Evolutionary conservation across 2,797 vertebrate genomes (phyloP), one percentile per base, ranked within the genome.

Genomic region (Takifugu rubripes): DNA sequence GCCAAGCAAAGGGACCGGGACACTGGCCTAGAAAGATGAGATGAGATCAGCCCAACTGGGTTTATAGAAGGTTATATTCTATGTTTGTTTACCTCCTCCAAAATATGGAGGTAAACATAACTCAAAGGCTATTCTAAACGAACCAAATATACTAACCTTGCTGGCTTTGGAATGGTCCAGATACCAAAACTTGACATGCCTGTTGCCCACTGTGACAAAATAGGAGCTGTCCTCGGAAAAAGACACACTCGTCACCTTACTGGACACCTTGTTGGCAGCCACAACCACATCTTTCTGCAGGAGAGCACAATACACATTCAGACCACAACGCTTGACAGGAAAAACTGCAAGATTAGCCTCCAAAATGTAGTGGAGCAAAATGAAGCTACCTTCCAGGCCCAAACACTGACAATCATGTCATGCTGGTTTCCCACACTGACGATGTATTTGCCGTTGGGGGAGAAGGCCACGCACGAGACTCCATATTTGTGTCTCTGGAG

Each of bases 141-240:
- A 49, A 3, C 14, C 56, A 42, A 21, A n/a, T 25, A 14, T 11
- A 6, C 1, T 17, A 9, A 98, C 96, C 95, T 98, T 95, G 53
- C 86, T 93, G 45, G 92, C 91, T 79, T 94, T 94, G 77, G 93
- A 93, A 64, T 92, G 94, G 66, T 97, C 94, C 59, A 98, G 88
- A 77, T 97, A 97, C 96, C 96, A 98, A 89, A 97, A 98, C 81
- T 93, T 95, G 85, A 98, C 90, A 33, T 97, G 96, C 54, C 96
- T 85, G 88, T 95, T 95, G 51, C 96, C 96, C 44, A 93, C 94
- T 1, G 96, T 98, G 33, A 98, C 96, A 79, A 98, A 97, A 79
- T 96, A 96, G 74, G 94, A 94, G 83, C 94, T 94, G 85, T 98
- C 95, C 82, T 96, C 94, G 0, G 96, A 97, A 80, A 98, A 98